phyloP scores from a whole-genome alignment of 2,113 vertebrate genomes.

The human region GRCh38 chr7:115466001-115466500 shows the following conservation, averaged over 20 bases:
- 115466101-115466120: neutral
- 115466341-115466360: neutral
- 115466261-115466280: neutral
- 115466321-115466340: neutral
- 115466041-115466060: neutral
- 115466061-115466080: rapidly evolving
- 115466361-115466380: neutral
- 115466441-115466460: neutral
- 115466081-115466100: neutral
- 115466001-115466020: neutral
- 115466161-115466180: neutral
- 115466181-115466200: neutral
- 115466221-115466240: neutral
- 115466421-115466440: neutral
- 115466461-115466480: neutral
- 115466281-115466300: neutral
- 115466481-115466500: neutral
- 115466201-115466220: neutral
- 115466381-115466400: neutral
- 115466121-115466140: neutral
- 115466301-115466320: neutral
- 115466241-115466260: neutral
- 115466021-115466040: neutral
- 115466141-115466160: neutral
- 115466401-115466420: conserved; percentile 8